Conservation (phyloP, 2,888 invertebrate species). For the Drosophila picticornis region DNA sequence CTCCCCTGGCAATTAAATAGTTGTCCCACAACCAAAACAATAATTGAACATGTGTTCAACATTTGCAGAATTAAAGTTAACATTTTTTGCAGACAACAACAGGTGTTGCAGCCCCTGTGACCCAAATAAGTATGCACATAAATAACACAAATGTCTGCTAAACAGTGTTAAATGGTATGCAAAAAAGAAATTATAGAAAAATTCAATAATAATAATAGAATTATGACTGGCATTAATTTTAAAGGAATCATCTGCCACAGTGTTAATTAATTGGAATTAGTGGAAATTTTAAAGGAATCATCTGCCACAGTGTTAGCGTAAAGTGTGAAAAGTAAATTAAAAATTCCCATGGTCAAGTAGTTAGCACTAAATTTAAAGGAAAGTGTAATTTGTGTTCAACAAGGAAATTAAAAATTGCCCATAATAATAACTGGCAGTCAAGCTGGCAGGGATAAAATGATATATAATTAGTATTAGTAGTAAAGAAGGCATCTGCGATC, state of each 20-base stretch:
- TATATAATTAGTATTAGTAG: background rate
- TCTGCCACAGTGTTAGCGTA: background rate
- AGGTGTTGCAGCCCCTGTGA: conserved; percentile 48
- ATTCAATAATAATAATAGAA: background rate
- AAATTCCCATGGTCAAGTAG: too few species aligned
- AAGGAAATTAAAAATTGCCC: background rate
- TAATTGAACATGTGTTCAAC: background rate
- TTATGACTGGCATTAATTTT: background rate
- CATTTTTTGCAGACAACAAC: conserved; percentile 40
- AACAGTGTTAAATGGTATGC: background rate
- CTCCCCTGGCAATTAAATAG: conserved; percentile 43
- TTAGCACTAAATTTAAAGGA: background rate
- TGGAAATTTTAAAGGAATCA: background rate
- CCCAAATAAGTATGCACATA: conserved; percentile 11
- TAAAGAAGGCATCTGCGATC: background rate
- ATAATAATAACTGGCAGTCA: background rate
- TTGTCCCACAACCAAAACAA: conserved; percentile 2
- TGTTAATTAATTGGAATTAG: background rate
- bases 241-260: background rate
- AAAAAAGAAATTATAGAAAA: background rate
- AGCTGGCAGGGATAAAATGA: background rate
- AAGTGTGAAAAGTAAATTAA: too few species aligned
- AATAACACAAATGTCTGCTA: background rate
- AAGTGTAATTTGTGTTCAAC: background rate
- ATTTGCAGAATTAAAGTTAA: background rate